Evolutionary conservation across 2,113 vertebrate species (phyloP), one percentile per base, ranked within the genome.

Genomic region (Lipotes vexillifer): DNA sequence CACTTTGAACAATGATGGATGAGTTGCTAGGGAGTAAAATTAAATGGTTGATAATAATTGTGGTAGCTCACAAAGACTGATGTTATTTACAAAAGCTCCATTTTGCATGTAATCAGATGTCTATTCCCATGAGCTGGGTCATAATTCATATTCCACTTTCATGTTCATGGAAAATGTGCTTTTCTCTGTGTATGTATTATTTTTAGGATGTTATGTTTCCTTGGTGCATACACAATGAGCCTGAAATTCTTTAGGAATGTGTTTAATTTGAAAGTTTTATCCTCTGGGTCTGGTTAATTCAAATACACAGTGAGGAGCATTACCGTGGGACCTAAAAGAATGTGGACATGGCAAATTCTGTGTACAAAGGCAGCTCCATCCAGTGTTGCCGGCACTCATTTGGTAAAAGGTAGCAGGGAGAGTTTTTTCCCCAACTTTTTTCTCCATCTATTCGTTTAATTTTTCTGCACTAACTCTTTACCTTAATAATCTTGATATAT

Each of bases 261-360:
- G 99, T 99, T 99, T 99, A 99, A 99, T 99, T 99, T 99, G 99
- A 99, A 99, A 99, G 99, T 99, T 99, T 99, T 99, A 99, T 99
- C 99, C 99, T 99, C 99, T 99, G 99, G 99, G 99, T 99, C 99
- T 99, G 99, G 99, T 99, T 99, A 99, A 99, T 99, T 99, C 99
- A 99, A 99, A 98, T 98, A 99, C 78, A 96, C 98, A 97, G 98
- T 99, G 98, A 99, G 97, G 98, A 99, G 98, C 98, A 85, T 97
- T 27, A 97, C 97, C 80, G 95, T 96, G 93, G 97, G 12, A 96
- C 96, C 77, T 63, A 88, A 96, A 97, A 97, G 97, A 97, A 97
- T 83, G 97, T 72, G 0, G 96, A 78, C 71, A 84, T 1, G 93
- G 98, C 97, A 94, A 59, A 94, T 88, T 14, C 5, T 46, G 69